Percentiles rank a stretch among this genome's conserved stretches.
These are phyloP conservation scores for Patiria miniata DNA, from an alignment of 35 echinoderm and acorn worm species.

Conservation along the genomic window DNA sequence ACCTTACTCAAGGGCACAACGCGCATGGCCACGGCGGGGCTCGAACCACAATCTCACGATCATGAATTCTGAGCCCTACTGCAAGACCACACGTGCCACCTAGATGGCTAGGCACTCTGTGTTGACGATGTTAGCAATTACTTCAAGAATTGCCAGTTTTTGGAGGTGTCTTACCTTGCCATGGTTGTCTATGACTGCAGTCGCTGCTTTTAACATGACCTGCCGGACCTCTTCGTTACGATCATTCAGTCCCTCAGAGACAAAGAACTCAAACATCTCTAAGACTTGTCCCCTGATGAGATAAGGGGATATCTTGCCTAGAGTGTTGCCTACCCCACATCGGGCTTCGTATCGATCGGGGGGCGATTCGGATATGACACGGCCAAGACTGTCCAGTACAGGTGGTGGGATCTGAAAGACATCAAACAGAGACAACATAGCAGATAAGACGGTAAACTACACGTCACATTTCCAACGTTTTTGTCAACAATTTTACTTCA, in stretches of 20 bases:
- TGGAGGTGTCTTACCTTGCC: slow-evolving; percentile 69
- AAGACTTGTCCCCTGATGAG: slow-evolving; percentile 63
- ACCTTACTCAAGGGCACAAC: no score
- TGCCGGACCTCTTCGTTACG: slow-evolving; percentile 67
- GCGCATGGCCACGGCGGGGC: no score
- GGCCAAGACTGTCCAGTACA: slow-evolving; percentile 80
- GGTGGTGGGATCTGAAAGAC: slow-evolving; percentile 71
- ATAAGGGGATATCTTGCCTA: slow-evolving; percentile 78
- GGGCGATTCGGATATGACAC: slow-evolving; percentile 78
- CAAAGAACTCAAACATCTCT: slow-evolving; percentile 80
- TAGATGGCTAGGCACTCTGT: no score
- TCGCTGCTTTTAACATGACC: slow-evolving; percentile 79
- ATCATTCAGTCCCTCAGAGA: slow-evolving; percentile 79
- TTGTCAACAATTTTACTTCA: no score
- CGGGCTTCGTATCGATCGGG: slow-evolving; percentile 78
- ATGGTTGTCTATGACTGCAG: slow-evolving; percentile 70
- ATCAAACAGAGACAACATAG: background rate
- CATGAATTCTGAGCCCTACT: no score
- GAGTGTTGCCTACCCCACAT: slow-evolving; percentile 77
- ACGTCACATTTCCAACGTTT: no score
- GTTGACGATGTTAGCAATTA: no score
- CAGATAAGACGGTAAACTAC: no score
- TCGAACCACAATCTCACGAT: no score
- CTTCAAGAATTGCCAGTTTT: no score
- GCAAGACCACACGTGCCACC: no score